phyloP scores from a whole-genome alignment of 2,113 vertebrate species.

The Hipposideros armiger region DNA sequence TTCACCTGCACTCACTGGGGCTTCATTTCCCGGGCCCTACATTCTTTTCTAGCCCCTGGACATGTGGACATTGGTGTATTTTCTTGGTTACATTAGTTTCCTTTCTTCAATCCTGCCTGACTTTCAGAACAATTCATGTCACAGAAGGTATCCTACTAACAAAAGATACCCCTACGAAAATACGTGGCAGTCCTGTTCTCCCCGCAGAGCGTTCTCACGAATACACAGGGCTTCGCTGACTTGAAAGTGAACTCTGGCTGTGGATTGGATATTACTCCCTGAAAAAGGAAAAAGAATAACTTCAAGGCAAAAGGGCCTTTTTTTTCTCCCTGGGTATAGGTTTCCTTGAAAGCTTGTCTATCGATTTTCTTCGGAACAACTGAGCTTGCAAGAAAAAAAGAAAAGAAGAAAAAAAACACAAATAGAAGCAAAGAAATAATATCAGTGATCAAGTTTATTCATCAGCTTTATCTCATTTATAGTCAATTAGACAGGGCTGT shows the following conservation, averaged over 20 bases:
- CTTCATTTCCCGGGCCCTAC: not conserved
- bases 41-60: not conserved
- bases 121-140: conserved; percentile 34
- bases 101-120: not conserved
- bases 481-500: not conserved
- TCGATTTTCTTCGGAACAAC: conserved; percentile 77
- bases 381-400: conserved; percentile 64
- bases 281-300: conserved; percentile 63
- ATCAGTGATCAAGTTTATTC: conserved; percentile 50
- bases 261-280: conserved; percentile 36
- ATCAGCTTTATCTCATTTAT: conserved; percentile 33
- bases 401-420: conserved; percentile 20
- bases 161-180: conserved; percentile 41
- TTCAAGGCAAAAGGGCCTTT: conserved; percentile 59
- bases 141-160: not conserved
- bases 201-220: not conserved
- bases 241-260: conserved; percentile 63
- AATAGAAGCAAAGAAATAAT: conserved; percentile 54
- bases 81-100: conserved; percentile 7
- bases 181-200: not conserved
- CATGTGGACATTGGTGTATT: not conserved
- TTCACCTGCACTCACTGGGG: not conserved
- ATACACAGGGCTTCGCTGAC: not conserved
- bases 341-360: conserved; percentile 78
- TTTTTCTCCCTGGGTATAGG: conserved; percentile 54